Evolutionary conservation across 2,113 vertebrate genomes (phyloP), one percentile per base, ranked within the genome.

Genomic region (Pelusios castaneus): DNA sequence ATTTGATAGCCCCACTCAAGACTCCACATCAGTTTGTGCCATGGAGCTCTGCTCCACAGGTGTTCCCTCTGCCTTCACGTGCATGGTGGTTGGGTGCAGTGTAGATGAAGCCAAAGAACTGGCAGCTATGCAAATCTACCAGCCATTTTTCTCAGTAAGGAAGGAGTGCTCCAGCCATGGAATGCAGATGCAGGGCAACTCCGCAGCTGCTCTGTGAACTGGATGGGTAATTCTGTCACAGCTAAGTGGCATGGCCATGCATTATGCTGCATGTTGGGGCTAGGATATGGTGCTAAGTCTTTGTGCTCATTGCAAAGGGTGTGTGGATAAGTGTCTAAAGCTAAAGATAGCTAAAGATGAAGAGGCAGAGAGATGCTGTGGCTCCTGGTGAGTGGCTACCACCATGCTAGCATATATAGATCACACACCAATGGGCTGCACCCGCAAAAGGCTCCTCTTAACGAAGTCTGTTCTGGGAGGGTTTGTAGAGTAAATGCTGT

Each of bases 371-470:
- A 52, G 51, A 52, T 13, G 51, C 51, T 52, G 51, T 16, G 14
- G 51, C 51, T 52, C 51, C 51, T 52, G 51, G 51, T 52, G 51
- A 14, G 51, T 52, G 51, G 51, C 51, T 52, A 17, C 51, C 16
- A 52, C 51, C 14, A 52, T 14, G 13, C 49, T 51, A 52, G 51
- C 16, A 52, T 19, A n/a, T 79, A 77, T 10, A 80, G 78, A 55
- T 17, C 27, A 82, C 70, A 73, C 19, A n/a, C 13, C 1, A 16
- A 52, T 17, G 13, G 51, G 0, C 2, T 73, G 80, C 38, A 76
- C 21, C 78, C 92, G 49, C 56, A 76, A 22, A 12, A 93, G 41
- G 6, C 56, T 70, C 45, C n/a, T 83, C 90, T 70, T 87, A 49
- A n/a, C 25, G 54, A 82, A 49, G 13, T 70, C n/a, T 21, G 82